These are phyloP conservation scores for Drosophila siamana DNA, from an alignment of 2,888 invertebrate species.

Conservation along the genomic window DNA sequence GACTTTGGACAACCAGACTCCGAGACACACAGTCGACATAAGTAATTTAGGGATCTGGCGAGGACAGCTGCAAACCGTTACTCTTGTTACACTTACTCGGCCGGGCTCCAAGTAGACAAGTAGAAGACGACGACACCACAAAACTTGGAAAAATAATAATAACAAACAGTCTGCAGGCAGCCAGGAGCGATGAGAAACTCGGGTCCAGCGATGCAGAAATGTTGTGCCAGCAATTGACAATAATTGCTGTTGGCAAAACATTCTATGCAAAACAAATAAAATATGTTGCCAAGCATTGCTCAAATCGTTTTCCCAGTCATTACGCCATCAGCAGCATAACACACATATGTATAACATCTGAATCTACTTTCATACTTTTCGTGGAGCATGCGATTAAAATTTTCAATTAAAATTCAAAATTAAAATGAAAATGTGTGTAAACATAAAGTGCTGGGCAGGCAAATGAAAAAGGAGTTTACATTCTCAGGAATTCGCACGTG, in stretches of 20 bases:
- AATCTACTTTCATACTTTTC: background rate
- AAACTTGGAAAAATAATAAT: constrained; percentile 59
- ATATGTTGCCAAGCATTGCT: constrained; percentile 6
- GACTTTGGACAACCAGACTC: constrained; percentile 6
- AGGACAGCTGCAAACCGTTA: constrained; percentile 55
- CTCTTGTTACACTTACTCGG: constrained; percentile 35
- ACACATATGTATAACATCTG: background rate
- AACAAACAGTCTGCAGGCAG: constrained; percentile 27
- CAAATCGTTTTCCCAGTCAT: constrained; percentile 14
- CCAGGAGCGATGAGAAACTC: background rate
- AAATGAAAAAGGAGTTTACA: constrained; percentile 20
- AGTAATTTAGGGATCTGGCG: constrained; percentile 69
- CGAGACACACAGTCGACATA: constrained; percentile 34
- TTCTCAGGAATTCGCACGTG: constrained; percentile 17
- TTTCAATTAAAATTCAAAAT: constrained; percentile 8
- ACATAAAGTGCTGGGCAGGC: constrained; percentile 2
- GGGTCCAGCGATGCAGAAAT: constrained; percentile 58
- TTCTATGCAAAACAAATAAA: constrained; percentile 48
- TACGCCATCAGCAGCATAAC: background rate
- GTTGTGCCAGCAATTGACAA: constrained; percentile 56
- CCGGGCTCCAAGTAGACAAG: constrained; percentile 7
- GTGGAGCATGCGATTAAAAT: constrained; percentile 3
- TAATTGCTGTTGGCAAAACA: constrained; percentile 60
- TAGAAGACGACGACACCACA: constrained; percentile 47
- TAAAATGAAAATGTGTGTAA: constrained; percentile 13